phyloP scores from a whole-genome alignment of 2,113 vertebrate species.

The Paratilapia polleni region DNA sequence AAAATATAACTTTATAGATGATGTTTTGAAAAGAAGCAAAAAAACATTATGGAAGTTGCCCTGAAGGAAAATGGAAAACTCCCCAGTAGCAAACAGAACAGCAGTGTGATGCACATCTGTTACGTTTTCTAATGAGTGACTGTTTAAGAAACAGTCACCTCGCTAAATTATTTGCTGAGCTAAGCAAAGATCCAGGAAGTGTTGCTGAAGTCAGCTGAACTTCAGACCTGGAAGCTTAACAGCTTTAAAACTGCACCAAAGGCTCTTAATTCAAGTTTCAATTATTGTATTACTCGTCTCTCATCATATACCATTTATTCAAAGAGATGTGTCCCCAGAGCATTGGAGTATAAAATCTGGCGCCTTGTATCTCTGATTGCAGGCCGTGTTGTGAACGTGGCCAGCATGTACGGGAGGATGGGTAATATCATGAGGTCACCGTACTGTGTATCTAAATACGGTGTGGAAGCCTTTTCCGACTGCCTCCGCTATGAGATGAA shows the following conservation, averaged over 20 bases:
- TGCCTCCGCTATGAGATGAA: conserved; percentile 92
- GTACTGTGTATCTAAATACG: conserved; percentile 89
- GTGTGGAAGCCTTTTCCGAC: conserved; percentile 87
- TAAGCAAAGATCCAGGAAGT: background rate
- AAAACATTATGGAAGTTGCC: background rate
- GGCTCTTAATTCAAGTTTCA: background rate
- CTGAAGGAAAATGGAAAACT: background rate
- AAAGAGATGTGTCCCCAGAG: background rate
- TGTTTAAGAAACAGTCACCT: background rate
- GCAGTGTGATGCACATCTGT: background rate
- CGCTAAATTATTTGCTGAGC: background rate
- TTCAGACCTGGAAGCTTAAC: background rate
- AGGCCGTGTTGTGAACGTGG: conserved; percentile 89
- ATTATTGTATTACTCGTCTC: background rate
- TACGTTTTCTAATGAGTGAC: background rate
- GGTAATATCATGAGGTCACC: conserved; percentile 80
- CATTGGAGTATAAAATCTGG: background rate
- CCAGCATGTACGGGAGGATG: conserved; percentile 87
- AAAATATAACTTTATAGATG: background rate
- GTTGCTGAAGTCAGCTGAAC: conserved; percentile 3
- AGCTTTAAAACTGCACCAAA: background rate
- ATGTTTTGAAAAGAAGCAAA: background rate
- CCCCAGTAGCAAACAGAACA: background rate
- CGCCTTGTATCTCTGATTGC: background rate
- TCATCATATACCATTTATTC: background rate